phyloP scores from a whole-genome alignment of 1,140 invertebrate genomes.

The Heliconius himera region DNA sequence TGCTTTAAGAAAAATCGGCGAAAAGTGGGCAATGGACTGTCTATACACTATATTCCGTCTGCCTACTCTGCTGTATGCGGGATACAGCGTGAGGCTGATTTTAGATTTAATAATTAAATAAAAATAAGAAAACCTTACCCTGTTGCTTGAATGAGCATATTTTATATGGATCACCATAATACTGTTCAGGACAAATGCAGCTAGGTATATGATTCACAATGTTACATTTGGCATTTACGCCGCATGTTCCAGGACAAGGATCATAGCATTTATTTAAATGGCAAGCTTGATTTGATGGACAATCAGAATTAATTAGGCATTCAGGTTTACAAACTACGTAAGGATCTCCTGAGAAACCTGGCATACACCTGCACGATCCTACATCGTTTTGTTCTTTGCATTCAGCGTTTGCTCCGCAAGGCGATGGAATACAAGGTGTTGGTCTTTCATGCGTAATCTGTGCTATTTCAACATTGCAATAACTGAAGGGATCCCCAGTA shows the following conservation, averaged over 20 bases:
- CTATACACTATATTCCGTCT: no score
- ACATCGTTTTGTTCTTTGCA: constrained; percentile 84
- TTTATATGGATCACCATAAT: constrained; percentile 90
- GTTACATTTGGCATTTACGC: constrained; percentile 84
- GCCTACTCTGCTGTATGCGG: no score
- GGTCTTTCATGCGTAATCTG: constrained; percentile 72
- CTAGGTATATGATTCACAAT: constrained; percentile 87
- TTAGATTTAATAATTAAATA: no score
- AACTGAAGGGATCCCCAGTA: constrained; percentile 85
- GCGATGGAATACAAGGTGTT: constrained; percentile 87
- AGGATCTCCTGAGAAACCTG: constrained; percentile 91
- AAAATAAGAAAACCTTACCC: constrained; percentile 26
- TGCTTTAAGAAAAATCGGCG: no score
- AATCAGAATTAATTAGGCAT: constrained; percentile 83
- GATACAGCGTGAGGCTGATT: no score
- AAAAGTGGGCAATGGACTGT: no score
- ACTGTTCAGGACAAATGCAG: constrained; percentile 88
- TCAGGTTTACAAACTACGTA: constrained; percentile 85
- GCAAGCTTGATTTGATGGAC: constrained; percentile 81
- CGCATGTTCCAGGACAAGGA: constrained; percentile 85
- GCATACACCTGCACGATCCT: constrained; percentile 88
- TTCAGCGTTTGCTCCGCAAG: constrained; percentile 87
- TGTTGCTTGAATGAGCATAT: constrained; percentile 74
- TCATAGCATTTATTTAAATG: constrained; percentile 83
- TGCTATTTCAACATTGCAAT: constrained; percentile 79